A percentile compares a stretch with the other conserved stretches of the same genome.
These are phyloP conservation scores for Drosophila paramelanica DNA, from an alignment of 2,888 invertebrate species.

Conservation along the genomic window DNA sequence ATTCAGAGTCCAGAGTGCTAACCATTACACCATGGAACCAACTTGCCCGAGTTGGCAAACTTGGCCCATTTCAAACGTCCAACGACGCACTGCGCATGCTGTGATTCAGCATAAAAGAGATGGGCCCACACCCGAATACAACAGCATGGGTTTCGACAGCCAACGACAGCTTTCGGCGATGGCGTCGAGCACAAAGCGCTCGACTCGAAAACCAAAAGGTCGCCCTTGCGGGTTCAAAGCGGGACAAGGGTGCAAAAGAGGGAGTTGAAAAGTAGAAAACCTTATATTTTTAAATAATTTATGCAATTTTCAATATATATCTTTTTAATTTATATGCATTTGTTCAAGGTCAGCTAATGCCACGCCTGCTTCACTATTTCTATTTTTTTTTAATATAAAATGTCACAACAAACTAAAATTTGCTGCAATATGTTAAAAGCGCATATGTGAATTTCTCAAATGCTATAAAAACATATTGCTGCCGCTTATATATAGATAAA, in stretches of 20 bases:
- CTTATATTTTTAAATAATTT: too few relatives aligned
- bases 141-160: slow-evolving; percentile 3
- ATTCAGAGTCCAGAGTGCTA: slow-evolving; percentile 85
- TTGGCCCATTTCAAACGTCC: slow-evolving; percentile 40
- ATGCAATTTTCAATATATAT: not conserved
- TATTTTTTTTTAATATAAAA: slow-evolving; percentile 4
- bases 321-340: slow-evolving; percentile 6
- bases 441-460: slow-evolving; percentile 31
- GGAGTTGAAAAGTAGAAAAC: too few relatives aligned
- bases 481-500: slow-evolving; percentile 27
- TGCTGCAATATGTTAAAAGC: slow-evolving; percentile 34
- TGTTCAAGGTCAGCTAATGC: slow-evolving; percentile 37
- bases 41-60: slow-evolving; percentile 36
- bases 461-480: slow-evolving; percentile 36
- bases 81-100: slow-evolving; percentile 60
- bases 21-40: slow-evolving; percentile 85
- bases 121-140: not conserved
- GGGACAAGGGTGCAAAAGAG: not conserved
- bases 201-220: slow-evolving; percentile 1
- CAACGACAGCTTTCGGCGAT: not conserved
- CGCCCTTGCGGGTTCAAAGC: slow-evolving; percentile 11
- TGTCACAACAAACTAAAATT: slow-evolving; percentile 29
- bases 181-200: not conserved
- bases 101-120: slow-evolving; percentile 7
- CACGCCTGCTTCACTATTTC: slow-evolving; percentile 11